Percentiles rank a stretch among this genome's conserved stretches.
Conservation (phyloP, 2,797 vertebrate genomes). For the Antennarius maculatus region DNA sequence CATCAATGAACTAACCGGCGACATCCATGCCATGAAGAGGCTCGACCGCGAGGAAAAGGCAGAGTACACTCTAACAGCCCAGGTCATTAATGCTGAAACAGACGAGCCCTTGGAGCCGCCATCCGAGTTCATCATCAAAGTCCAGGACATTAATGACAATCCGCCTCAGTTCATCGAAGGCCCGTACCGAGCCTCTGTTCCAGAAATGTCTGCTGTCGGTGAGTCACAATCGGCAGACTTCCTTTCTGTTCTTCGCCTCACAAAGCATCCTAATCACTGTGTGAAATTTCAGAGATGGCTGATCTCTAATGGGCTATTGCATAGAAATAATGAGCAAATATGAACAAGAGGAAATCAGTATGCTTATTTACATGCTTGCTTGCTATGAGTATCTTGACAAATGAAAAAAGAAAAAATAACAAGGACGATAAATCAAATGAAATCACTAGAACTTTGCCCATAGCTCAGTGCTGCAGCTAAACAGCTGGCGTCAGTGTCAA, state of each 20-base stretch:
- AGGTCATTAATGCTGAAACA: conserved; percentile 91
- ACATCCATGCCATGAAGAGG: conserved; percentile 98
- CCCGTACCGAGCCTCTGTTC: conserved; percentile 92
- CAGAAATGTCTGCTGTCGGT: conserved; percentile 97
- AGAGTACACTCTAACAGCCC: conserved; percentile 95
- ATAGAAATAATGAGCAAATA: conserved; percentile 68
- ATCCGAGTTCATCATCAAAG: conserved; percentile 98
- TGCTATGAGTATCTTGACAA: conserved; percentile 39
- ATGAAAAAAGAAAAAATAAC: conserved; percentile 40
- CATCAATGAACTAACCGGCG: conserved; percentile 95
- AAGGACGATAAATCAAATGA: conserved; percentile 57
- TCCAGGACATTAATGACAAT: conserved; percentile 99
- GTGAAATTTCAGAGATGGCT: conserved; percentile 51
- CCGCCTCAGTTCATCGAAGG: conserved; percentile 93
- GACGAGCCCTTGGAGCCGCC: conserved; percentile 93
- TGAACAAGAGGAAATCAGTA: conserved; percentile 56
- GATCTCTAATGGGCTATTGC: conserved; percentile 64
- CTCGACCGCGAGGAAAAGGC: conserved; percentile 98
- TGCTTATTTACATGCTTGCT: conserved; percentile 58
- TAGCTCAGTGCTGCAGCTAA: conserved; percentile 22
- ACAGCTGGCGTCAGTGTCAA: conserved; percentile 26
- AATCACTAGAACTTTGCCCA: conserved; percentile 44
- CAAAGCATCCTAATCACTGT: conserved; percentile 57
- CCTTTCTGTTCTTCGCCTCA: conserved; percentile 27
- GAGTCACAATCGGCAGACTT: conserved; percentile 69